Evolutionary conservation across 1,140 invertebrate genomes (phyloP), one percentile per base, ranked within the genome.

Genomic region (Alviniconcha marisindica): DNA sequence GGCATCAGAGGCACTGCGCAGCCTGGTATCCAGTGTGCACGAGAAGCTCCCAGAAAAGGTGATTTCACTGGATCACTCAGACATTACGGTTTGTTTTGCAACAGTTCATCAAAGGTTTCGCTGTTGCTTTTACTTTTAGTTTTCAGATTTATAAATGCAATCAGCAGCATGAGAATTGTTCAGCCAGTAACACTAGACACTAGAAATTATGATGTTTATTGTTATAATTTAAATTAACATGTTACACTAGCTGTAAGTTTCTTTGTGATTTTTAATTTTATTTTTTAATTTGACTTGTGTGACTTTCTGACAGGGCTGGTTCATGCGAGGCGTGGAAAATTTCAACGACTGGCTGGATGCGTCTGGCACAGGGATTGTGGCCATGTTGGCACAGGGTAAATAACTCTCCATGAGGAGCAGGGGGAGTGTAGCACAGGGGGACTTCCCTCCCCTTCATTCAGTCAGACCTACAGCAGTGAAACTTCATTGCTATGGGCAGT

Each of bases 31-130:
- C 40, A 74, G 78, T 12, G 81, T 87, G 24, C 81, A 74, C 60
- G 81, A 82, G 63, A 76, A 89, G 28, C 81, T 91, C 51, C 87
- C 89, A 54, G 88, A 91, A 81, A 89, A 89, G 84, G 89, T 91
- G 51, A 54, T 36, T n/a, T n/a, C n/a, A 15, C 54, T 56, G 15
- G n/a, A 56, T 15, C n/a, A 15, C 15, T n/a, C 54, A 56, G 15
- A 56, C 15, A 15, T n/a, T 56, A 15, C 15, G n/a, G n/a, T n/a
- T 15, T 56, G 15, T 56, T 56, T 56, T 56, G 15, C 7, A 48
- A 31, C 7, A 28, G n/a, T 28, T 69, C 33, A 69, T 69, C 33
- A 69, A 69, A 69, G 24, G n/a, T 69, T 69, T 31, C 33, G 7
- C 63, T 69, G 33, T 69, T 28, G 7, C 24, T 69, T 18, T 48